phyloP scores from a whole-genome alignment of 2,797 vertebrate species.

The Sphenopsis melanotis region DNA sequence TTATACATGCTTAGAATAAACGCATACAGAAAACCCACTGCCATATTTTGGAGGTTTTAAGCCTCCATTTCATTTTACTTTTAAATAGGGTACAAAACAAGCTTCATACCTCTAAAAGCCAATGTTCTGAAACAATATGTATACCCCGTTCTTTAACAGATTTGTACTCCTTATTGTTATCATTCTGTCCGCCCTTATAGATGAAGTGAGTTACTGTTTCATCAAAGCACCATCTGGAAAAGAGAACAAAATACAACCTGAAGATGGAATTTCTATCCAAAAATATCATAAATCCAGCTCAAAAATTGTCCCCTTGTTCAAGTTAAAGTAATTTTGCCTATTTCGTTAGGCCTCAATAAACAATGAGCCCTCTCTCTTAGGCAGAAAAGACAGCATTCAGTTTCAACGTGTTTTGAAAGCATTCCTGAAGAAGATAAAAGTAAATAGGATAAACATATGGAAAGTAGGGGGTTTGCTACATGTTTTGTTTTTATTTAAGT shows the following conservation, averaged over 20 bases:
- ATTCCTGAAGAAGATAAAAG: not conserved
- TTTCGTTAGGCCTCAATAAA: not conserved
- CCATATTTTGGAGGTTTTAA: not conserved
- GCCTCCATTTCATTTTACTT: not conserved
- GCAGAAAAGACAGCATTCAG: not conserved
- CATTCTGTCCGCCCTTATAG: slow-evolving; percentile 92
- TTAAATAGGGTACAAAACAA: not conserved
- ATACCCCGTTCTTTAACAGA: slow-evolving; percentile 89
- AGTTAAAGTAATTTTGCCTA: not conserved
- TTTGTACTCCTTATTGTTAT: slow-evolving; percentile 90
- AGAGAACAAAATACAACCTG: not conserved
- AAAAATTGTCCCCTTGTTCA: not conserved
- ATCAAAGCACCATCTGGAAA: slow-evolving; percentile 90
- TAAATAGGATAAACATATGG: not conserved
- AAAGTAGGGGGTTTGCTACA: not conserved
- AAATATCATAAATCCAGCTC: not conserved
- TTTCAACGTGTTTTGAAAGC: not conserved
- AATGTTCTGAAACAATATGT: slow-evolving; percentile 92
- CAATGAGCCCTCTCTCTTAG: not conserved
- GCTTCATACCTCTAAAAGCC: slow-evolving; percentile 88
- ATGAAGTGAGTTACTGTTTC: slow-evolving; percentile 96
- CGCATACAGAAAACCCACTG: not conserved
- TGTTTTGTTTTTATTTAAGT: not conserved
- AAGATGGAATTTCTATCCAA: not conserved
- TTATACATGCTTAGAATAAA: not conserved